phyloP scores from a whole-genome alignment of 2,888 invertebrate species.

The Pollenia angustigena region DNA sequence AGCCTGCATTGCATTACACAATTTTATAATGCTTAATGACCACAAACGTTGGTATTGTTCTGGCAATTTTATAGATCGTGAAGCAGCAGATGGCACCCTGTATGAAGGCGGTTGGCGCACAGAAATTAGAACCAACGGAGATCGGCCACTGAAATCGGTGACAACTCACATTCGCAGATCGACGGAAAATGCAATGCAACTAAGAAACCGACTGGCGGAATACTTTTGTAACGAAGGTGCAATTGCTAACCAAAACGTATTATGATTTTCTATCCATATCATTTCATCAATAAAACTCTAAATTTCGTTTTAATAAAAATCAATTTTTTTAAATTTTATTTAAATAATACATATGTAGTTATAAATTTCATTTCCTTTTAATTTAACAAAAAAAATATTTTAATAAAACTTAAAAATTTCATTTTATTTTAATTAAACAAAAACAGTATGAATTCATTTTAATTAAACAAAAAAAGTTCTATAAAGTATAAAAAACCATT shows the following conservation, averaged over 20 bases:
- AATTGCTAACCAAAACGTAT: conserved; percentile 10
- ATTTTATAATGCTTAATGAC: conserved; percentile 7
- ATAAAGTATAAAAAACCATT: too few relatives aligned
- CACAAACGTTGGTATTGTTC: conserved; percentile 19
- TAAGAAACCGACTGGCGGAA: conserved; percentile 2
- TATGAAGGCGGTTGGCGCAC: neutral
- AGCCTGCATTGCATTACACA: conserved; percentile 1
- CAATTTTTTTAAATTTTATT: too few relatives aligned
- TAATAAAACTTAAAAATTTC: neutral
- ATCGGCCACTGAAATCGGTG: neutral
- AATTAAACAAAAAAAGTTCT: too few relatives aligned
- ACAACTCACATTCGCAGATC: neutral
- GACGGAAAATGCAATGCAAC: neutral
- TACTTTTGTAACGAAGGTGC: conserved; percentile 22
- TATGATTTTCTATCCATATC: neutral
- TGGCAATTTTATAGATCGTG: neutral
- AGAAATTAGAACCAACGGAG: neutral
- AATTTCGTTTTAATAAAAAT: neutral
- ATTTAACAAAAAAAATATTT: neutral
- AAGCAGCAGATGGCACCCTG: neutral
- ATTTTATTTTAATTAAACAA: neutral
- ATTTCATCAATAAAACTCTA: neutral
- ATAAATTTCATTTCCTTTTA: neutral
- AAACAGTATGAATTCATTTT: neutral
- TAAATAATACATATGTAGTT: too few relatives aligned